Conservation (phyloP, 2,888 invertebrate species). For the Tipula vernalis region DNA sequence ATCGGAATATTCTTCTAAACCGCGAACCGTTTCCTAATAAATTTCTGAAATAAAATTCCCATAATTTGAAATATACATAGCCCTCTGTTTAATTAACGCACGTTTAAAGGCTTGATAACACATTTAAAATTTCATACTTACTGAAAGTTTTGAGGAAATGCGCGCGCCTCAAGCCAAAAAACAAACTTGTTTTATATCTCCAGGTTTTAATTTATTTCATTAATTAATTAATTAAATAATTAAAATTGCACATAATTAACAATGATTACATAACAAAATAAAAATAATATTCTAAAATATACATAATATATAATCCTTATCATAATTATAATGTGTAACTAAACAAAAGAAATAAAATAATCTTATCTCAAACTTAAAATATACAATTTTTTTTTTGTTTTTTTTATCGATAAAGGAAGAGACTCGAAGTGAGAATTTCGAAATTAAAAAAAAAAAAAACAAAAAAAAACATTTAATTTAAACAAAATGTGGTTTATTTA, state of each 20-base stretch:
- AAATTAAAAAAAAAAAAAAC: neutral
- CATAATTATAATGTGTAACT: neutral
- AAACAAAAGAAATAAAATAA: constrained; percentile 5
- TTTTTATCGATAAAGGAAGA: constrained; percentile 7
- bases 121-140: too few species aligned
- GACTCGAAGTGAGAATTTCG: neutral
- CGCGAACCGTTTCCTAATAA: too few species aligned
- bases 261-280: constrained; percentile 9
- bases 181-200: neutral
- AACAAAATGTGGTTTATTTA: neutral
- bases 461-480: neutral
- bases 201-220: neutral
- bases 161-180: neutral
- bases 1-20: too few species aligned
- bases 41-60: too few species aligned
- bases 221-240: neutral
- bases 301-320: neutral
- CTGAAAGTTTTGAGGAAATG: neutral
- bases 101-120: too few species aligned
- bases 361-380: constrained; percentile 4
- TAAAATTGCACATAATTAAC: constrained; percentile 9
- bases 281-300: constrained; percentile 1
- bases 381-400: neutral
- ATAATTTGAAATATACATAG: too few species aligned
- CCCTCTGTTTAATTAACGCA: too few species aligned